phyloP scores from a whole-genome alignment of 2,888 invertebrate genomes.

The Pyrrhia umbra region DNA sequence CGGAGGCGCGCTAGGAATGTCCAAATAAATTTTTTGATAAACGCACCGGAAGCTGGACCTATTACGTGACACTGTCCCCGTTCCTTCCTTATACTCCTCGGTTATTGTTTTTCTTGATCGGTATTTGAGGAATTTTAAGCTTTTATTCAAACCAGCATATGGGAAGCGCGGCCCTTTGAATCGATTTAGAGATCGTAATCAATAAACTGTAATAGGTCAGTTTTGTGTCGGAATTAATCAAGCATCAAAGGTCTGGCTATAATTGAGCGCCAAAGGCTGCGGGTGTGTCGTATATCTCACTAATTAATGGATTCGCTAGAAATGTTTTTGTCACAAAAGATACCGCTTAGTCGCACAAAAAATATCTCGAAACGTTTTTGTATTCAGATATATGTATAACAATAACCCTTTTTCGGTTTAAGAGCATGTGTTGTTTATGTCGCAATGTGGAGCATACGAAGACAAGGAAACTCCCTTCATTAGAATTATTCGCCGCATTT shows the following conservation, averaged over 20 bases:
- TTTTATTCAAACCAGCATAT: conserved; percentile 82
- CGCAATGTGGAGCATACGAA: conserved; percentile 48
- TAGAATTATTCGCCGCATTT: conserved; percentile 55
- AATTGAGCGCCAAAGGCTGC: conserved; percentile 85
- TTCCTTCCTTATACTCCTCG: conserved; percentile 80
- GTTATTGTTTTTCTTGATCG: conserved; percentile 87
- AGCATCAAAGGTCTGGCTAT: conserved; percentile 87
- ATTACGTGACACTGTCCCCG: conserved; percentile 87
- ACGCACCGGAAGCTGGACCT: conserved; percentile 87
- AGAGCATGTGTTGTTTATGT: conserved; percentile 55
- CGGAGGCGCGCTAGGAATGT: conserved; percentile 84
- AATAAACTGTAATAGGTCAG: conserved; percentile 88
- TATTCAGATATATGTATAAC: conserved; percentile 47
- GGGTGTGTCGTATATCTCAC: conserved; percentile 86
- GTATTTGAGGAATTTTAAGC: conserved; percentile 83
- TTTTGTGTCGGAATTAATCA: conserved; percentile 89
- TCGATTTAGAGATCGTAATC: conserved; percentile 85
- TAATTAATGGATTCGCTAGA: conserved; percentile 89
- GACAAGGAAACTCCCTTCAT: conserved; percentile 54
- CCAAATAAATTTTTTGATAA: conserved; percentile 89
- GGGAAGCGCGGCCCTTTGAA: conserved; percentile 86
- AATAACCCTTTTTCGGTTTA: conserved; percentile 64
- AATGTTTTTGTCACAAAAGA: conserved; percentile 84
- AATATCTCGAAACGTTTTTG: conserved; percentile 64
- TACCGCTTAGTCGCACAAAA: conserved; percentile 77